Percentiles rank a stretch among this genome's conserved stretches.
Evolutionary conservation across 2,888 invertebrate genomes (phyloP).

Genomic region (Zygogramma bicolorata): DNA sequence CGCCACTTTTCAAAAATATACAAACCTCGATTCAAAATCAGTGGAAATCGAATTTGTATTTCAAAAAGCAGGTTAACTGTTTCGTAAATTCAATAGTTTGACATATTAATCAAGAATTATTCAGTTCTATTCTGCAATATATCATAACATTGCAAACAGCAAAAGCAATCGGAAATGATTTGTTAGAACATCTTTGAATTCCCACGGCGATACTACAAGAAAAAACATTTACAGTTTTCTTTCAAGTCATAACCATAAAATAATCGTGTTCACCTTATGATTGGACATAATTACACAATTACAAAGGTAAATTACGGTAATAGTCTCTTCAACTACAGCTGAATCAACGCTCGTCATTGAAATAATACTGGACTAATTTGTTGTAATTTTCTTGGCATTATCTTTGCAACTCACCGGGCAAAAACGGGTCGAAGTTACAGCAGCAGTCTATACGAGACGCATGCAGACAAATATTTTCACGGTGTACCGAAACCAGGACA

Average conservation of each 20-base stretch:
- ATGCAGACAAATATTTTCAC: neutral
- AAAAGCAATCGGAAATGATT: too few species aligned
- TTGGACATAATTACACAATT: neutral
- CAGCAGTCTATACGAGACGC: neutral
- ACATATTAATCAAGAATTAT: too few species aligned
- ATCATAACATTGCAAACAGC: too few species aligned
- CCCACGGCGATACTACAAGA: neutral
- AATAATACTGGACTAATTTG: constrained; percentile 4
- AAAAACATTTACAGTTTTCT: neutral
- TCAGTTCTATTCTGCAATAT: too few species aligned
- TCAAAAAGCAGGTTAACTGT: too few species aligned
- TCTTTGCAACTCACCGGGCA: neutral
- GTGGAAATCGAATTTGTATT: too few species aligned
- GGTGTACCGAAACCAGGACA: neutral
- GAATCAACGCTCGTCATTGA: neutral
- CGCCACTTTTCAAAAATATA: too few species aligned
- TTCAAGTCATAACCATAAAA: neutral
- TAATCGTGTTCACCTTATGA: neutral
- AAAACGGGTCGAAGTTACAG: neutral
- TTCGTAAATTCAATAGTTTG: too few species aligned
- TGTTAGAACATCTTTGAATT: neutral
- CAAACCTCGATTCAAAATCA: too few species aligned
- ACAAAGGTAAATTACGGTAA: constrained; percentile 5
- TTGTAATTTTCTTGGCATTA: neutral
- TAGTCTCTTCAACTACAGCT: neutral